Conservation (phyloP, 2,888 invertebrate species). For the Vandiemenella viatica region DNA sequence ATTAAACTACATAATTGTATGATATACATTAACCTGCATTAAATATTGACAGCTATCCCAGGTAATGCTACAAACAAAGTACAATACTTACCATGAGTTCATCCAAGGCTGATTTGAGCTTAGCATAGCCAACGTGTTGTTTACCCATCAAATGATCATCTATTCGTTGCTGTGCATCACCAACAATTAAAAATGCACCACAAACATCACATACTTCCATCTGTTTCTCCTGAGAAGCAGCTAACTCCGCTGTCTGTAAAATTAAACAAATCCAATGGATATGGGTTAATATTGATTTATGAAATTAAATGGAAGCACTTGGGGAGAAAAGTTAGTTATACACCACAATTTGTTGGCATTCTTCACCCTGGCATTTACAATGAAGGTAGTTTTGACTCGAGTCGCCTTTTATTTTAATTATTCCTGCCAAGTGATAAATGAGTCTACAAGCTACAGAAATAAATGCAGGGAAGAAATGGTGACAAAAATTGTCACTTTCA, state of each 20-base stretch:
- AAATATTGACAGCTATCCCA: neutral
- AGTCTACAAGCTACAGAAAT: too few relatives aligned
- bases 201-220: slow-evolving; percentile 99
- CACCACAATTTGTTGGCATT: too few relatives aligned
- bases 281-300: too few relatives aligned
- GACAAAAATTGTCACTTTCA: too few relatives aligned
- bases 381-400: too few relatives aligned
- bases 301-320: too few relatives aligned
- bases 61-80: slow-evolving; percentile 1
- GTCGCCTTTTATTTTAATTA: too few relatives aligned
- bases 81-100: slow-evolving; percentile 33
- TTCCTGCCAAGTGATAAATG: too few relatives aligned
- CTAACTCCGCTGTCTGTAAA: slow-evolving; percentile 53
- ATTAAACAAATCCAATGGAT: neutral
- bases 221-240: slow-evolving; percentile 84
- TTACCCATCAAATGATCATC: slow-evolving; percentile 98
- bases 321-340: too few relatives aligned
- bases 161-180: slow-evolving; percentile 93
- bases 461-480: too few relatives aligned
- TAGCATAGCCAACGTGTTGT: slow-evolving; percentile 86
- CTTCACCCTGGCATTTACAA: too few relatives aligned
- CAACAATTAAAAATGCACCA: slow-evolving; percentile 96
- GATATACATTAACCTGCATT: neutral
- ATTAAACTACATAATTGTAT: neutral
- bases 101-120: slow-evolving; percentile 39